Conservation (phyloP, 1,140 invertebrate genomes). For the Drosophila azteca region DNA sequence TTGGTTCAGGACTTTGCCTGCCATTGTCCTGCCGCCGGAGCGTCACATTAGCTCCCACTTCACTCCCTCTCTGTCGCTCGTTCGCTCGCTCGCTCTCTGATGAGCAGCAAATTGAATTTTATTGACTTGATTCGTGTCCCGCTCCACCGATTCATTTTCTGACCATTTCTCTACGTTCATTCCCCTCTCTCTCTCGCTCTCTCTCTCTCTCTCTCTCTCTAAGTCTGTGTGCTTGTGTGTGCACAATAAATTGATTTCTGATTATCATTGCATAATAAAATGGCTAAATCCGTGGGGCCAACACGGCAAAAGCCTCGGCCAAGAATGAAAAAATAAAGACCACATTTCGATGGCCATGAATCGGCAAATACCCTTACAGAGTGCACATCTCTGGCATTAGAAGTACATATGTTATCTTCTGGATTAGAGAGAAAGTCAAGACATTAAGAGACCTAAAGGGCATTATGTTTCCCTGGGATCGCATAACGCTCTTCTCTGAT, state of each 20-base stretch:
- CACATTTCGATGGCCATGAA: no score
- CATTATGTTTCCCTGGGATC: no score
- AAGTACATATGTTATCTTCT: no score
- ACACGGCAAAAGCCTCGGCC: background rate
- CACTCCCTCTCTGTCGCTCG: background rate
- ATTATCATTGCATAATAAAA: constrained; percentile 79
- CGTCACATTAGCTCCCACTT: constrained; percentile 34
- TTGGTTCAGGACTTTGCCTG: background rate
- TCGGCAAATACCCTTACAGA: no score
- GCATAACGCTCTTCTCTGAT: no score
- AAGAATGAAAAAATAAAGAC: no score
- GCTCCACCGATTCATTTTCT: constrained; percentile 49
- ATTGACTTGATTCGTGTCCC: constrained; percentile 67
- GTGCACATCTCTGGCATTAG: no score
- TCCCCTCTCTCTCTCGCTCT: background rate
- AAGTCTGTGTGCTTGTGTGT: constrained; percentile 22
- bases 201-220: background rate
- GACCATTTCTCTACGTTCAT: constrained; percentile 39
- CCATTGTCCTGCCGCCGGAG: constrained; percentile 19
- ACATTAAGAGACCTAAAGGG: no score
- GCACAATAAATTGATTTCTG: constrained; percentile 77
- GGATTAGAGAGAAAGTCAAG: no score
- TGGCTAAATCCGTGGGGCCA: constrained; percentile 45
- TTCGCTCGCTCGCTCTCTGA: constrained; percentile 39
- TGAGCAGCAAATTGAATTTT: constrained; percentile 78